Evolutionary conservation across 2,888 invertebrate species (phyloP).

Genomic region (Pelosia muscerda): DNA sequence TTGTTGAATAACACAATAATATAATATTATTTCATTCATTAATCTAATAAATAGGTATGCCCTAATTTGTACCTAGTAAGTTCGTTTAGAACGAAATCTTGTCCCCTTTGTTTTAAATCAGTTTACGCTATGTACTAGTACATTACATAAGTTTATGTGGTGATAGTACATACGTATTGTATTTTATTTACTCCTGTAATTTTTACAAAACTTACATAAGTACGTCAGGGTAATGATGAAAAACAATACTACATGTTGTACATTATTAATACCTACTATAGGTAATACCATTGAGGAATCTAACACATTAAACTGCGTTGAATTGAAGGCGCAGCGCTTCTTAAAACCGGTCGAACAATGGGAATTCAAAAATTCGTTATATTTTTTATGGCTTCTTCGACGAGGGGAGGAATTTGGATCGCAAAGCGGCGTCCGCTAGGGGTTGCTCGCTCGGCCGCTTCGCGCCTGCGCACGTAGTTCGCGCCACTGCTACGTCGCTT

Average conservation of each 20-base stretch:
- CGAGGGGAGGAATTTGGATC: conserved; percentile 79
- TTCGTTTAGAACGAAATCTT: neutral
- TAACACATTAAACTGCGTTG: conserved; percentile 35
- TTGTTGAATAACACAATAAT: neutral
- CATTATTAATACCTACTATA: no score
- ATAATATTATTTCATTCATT: neutral
- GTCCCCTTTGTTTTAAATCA: neutral
- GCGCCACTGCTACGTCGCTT: conserved; percentile 86
- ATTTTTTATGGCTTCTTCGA: conserved; percentile 83
- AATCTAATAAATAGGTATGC: neutral
- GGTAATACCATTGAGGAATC: conserved; percentile 24
- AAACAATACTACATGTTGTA: neutral
- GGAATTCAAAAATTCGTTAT: conserved; percentile 84
- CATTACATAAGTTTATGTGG: neutral
- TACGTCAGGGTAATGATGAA: neutral
- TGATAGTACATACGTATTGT: neutral
- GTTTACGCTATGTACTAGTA: no score
- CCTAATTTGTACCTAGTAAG: neutral
- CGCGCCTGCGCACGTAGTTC: conserved; percentile 86
- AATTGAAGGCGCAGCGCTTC: conserved; percentile 50
- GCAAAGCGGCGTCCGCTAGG: conserved; percentile 79
- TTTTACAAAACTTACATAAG: neutral
- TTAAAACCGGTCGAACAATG: conserved; percentile 80
- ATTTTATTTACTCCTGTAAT: neutral
- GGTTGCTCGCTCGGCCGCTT: conserved; percentile 80